These are phyloP conservation scores for Prosopocoilus inquinatus DNA, from an alignment of 2,888 invertebrate species.

Conservation along the genomic window DNA sequence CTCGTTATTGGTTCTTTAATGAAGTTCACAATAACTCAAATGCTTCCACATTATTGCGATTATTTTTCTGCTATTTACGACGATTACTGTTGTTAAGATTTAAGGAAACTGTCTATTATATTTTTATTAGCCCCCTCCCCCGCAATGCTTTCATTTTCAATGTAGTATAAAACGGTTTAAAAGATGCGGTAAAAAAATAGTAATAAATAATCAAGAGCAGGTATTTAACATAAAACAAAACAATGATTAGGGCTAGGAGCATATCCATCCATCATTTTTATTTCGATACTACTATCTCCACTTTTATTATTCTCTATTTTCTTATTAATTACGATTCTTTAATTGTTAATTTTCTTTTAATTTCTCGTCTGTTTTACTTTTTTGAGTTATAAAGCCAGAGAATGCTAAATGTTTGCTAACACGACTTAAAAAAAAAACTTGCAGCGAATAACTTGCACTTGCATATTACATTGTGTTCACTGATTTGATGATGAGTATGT, in stretches of 20 bases:
- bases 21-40: no score
- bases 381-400: constrained; percentile 43
- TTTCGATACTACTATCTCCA: constrained; percentile 26
- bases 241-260: constrained; percentile 33
- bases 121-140: no score
- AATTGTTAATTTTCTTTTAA: constrained; percentile 29
- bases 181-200: no score
- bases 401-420: constrained; percentile 46
- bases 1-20: no score
- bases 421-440: constrained; percentile 23
- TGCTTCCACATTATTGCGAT: no score
- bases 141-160: no score
- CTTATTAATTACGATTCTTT: constrained; percentile 13
- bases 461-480: constrained; percentile 6
- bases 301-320: constrained; percentile 17
- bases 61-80: no score
- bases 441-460: constrained; percentile 21
- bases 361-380: constrained; percentile 16
- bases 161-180: no score
- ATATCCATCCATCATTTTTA: constrained; percentile 34
- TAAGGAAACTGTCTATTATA: no score
- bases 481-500: background rate
- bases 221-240: background rate
- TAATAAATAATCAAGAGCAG: background rate
- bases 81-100: no score